phyloP scores from a whole-genome alignment of 2,113 vertebrate species.

The Siniperca knerii region DNA sequence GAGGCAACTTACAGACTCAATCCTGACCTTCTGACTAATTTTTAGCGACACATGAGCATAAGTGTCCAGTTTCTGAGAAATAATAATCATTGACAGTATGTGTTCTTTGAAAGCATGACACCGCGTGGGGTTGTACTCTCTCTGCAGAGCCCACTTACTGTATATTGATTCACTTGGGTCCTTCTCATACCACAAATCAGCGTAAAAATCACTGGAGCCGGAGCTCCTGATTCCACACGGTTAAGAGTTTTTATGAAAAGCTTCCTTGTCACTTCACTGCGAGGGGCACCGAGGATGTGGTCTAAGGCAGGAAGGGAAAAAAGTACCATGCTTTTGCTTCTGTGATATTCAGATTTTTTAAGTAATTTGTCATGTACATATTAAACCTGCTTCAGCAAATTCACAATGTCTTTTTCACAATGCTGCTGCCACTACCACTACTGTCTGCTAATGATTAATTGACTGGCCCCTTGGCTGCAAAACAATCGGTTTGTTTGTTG shows the following conservation, averaged over 20 bases:
- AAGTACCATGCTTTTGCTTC: constrained; percentile 71
- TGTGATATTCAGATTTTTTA: constrained; percentile 71
- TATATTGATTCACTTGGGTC: not conserved
- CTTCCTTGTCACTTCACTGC: constrained; percentile 48
- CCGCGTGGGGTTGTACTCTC: not conserved
- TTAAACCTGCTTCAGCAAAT: constrained; percentile 56
- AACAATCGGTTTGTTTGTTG: constrained; percentile 46
- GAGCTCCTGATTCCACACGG: constrained; percentile 29
- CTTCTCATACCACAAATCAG: constrained; percentile 17
- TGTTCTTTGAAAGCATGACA: constrained; percentile 36
- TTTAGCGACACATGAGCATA: not conserved
- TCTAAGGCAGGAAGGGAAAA: constrained; percentile 16
- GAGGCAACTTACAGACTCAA: constrained; percentile 3
- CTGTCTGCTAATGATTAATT: constrained; percentile 45
- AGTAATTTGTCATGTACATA: constrained; percentile 73
- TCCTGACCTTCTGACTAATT: not conserved
- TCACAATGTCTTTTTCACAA: constrained; percentile 15
- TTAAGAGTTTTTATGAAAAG: constrained; percentile 22
- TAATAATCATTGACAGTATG: constrained; percentile 26
- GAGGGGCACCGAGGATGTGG: constrained; percentile 42
- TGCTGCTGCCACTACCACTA: not conserved
- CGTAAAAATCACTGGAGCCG: constrained; percentile 25
- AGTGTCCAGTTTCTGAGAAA: constrained; percentile 16
- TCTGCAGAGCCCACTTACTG: constrained; percentile 16
- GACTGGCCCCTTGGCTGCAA: constrained; percentile 26